Conservation (phyloP, 2,113 vertebrate species). For the Empidonax alnorum region DNA sequence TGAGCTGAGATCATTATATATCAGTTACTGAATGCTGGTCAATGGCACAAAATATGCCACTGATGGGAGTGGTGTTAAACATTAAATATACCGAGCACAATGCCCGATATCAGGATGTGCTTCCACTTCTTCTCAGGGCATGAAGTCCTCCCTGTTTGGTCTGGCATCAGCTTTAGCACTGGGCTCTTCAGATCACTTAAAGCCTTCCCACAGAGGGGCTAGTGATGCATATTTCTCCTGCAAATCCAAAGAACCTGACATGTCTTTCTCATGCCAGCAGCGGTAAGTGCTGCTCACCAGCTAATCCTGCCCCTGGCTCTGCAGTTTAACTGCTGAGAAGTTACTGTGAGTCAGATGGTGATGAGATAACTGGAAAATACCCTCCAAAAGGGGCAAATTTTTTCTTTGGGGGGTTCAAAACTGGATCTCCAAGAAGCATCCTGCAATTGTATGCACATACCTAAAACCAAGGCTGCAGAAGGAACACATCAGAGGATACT, state of each 20-base stretch:
- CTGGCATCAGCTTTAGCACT: not conserved
- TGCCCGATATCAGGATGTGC: not conserved
- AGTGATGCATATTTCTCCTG: not conserved
- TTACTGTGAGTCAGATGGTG: not conserved
- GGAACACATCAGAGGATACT: not conserved
- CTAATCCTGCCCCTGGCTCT: not conserved
- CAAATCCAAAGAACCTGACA: not conserved
- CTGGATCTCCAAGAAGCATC: not conserved
- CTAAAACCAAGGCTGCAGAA: not conserved
- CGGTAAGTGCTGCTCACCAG: not conserved
- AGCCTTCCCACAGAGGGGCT: not conserved
- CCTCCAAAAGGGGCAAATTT: not conserved
- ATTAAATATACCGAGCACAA: not conserved
- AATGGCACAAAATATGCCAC: not conserved
- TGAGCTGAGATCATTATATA: not conserved
- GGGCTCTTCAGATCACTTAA: not conserved
- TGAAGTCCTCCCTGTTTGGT: not conserved
- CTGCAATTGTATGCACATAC: not conserved
- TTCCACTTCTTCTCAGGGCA: not conserved
- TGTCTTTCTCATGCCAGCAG: not conserved
- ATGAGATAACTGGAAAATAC: not conserved
- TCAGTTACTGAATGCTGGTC: not conserved
- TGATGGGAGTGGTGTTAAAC: not conserved
- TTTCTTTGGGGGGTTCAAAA: not conserved
- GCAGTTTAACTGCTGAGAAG: not conserved